Evolutionary conservation across 2,113 vertebrate species (phyloP).

Genomic region (Periophthalmus modestus): DNA sequence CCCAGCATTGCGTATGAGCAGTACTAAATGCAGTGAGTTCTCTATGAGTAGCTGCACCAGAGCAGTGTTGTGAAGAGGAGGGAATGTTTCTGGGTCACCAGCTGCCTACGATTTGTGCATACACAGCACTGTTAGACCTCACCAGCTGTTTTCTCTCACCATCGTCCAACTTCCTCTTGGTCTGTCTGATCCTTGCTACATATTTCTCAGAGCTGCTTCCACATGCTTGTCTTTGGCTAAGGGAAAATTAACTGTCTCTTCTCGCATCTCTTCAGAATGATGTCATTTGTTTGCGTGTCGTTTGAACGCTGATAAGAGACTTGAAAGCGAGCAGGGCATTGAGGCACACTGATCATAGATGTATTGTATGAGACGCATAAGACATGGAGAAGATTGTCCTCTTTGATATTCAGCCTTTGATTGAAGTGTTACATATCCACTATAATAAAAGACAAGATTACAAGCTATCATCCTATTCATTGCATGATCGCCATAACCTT

Average conservation of each 20-base stretch:
- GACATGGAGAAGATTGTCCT: background rate
- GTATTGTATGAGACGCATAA: background rate
- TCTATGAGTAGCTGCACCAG: constrained; percentile 52
- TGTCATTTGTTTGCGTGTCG: constrained; percentile 55
- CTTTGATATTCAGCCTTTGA: constrained; percentile 23
- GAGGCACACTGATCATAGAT: constrained; percentile 34
- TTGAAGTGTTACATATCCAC: constrained; percentile 36
- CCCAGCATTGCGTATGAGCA: constrained; percentile 16
- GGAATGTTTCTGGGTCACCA: constrained; percentile 72
- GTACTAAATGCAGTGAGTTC: constrained; percentile 20
- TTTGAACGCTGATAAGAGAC: constrained; percentile 42
- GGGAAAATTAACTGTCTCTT: constrained; percentile 48
- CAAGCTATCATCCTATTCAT: constrained; percentile 35
- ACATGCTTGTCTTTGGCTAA: constrained; percentile 47
- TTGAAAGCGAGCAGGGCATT: constrained; percentile 28
- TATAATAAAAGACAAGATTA: constrained; percentile 31
- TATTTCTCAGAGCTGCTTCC: constrained; percentile 26
- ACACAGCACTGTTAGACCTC: constrained; percentile 64
- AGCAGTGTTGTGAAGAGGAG: constrained; percentile 35
- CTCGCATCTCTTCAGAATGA: constrained; percentile 18
- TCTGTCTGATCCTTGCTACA: constrained; percentile 11
- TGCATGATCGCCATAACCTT: constrained; percentile 48
- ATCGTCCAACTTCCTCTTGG: constrained; percentile 42
- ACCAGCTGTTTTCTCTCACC: constrained; percentile 68
- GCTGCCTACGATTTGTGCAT: constrained; percentile 68